phyloP scores from a whole-genome alignment of 2,888 invertebrate species.

The Sminthurides aquaticus region DNA sequence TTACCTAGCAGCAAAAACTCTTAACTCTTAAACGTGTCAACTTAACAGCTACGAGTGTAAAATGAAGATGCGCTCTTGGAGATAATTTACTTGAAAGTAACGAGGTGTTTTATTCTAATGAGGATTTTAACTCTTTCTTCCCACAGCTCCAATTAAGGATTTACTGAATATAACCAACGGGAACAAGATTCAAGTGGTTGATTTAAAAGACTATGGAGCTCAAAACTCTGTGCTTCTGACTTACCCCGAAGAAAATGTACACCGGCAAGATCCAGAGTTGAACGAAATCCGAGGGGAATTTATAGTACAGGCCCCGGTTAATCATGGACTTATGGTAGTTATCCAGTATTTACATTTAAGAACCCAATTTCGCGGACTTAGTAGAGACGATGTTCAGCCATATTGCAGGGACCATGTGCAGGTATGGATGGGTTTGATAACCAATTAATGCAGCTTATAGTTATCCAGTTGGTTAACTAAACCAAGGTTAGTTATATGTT shows the following conservation, averaged over 20 bases:
- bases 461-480: too few relatives aligned
- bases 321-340: constrained; percentile 40
- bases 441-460: not conserved
- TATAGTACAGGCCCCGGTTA: constrained; percentile 31
- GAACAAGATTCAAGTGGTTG: constrained; percentile 11
- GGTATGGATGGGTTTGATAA: constrained; percentile 1
- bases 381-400: not conserved
- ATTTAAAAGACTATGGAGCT: constrained; percentile 5
- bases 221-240: constrained; percentile 13
- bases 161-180: constrained; percentile 3
- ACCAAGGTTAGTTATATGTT: not conserved
- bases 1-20: too few relatives aligned
- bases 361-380: constrained; percentile 16
- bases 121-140: not conserved
- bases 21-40: too few relatives aligned
- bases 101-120: not conserved
- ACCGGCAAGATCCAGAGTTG: not conserved
- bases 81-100: not conserved
- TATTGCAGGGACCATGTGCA: constrained; percentile 24
- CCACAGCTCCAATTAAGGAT: constrained; percentile 10
- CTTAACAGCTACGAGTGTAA: too few relatives aligned
- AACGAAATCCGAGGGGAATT: constrained; percentile 17
- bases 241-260: not conserved
- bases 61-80: too few relatives aligned
- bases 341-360: constrained; percentile 37